Percentiles rank a stretch among this genome's conserved stretches.
Evolutionary conservation across 2,888 invertebrate species (phyloP).

Genomic region (Drosophila paramelanica): DNA sequence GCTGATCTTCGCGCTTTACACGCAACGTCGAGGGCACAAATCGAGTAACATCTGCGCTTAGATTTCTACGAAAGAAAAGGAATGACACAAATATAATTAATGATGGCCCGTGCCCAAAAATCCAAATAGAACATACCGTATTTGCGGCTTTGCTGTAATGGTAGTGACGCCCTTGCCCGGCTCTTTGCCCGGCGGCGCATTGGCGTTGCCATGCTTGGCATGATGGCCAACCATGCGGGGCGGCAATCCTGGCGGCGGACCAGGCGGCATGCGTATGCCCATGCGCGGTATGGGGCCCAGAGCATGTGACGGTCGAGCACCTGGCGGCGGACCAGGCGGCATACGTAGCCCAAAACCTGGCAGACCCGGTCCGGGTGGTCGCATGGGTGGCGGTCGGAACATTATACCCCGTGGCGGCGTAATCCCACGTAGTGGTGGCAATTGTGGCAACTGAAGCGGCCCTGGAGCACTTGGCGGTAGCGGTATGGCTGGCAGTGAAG

Average conservation of each 20-base stretch:
- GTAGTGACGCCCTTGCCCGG: constrained; percentile 91
- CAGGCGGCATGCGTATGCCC: constrained; percentile 84
- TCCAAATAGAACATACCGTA: constrained; percentile 86
- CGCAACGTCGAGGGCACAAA: constrained; percentile 97
- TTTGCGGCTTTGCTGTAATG: constrained; percentile 98
- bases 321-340: constrained; percentile 86
- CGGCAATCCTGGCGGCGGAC: constrained; percentile 87
- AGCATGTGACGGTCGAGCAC: constrained; percentile 66
- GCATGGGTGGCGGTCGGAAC: constrained; percentile 87
- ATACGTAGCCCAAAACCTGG: constrained; percentile 81
- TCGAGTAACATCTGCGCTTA: constrained; percentile 97
- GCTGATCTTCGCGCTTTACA: constrained; percentile 94
- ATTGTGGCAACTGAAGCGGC: constrained; percentile 71
- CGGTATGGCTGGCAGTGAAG: constrained; percentile 69
- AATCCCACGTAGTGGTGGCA: constrained; percentile 84
- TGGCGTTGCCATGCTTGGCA: constrained; percentile 85
- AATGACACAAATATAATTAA: not conserved
- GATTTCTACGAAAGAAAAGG: constrained; percentile 86
- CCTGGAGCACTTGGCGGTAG: constrained; percentile 70
- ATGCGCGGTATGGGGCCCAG: constrained; percentile 77
- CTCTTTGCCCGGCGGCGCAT: constrained; percentile 82
- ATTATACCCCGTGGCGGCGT: constrained; percentile 85
- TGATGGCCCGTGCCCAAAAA: not conserved
- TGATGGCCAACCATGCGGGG: constrained; percentile 87
- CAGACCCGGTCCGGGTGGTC: constrained; percentile 84